A percentile compares a stretch with the other conserved stretches of the same genome.
Evolutionary conservation across 1,140 invertebrate species (phyloP).

Genomic region (Apis florea): DNA sequence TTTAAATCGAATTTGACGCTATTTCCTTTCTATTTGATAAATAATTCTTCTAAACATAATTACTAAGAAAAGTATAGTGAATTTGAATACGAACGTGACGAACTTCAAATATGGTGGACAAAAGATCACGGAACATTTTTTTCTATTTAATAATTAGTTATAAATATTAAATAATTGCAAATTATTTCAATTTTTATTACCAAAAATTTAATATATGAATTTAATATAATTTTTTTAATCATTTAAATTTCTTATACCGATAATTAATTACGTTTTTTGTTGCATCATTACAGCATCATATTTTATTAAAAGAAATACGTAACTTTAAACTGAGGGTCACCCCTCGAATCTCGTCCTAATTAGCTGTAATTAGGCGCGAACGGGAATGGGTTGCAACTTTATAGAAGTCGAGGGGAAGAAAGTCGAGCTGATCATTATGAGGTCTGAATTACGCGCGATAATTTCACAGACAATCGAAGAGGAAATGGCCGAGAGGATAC

Average conservation of each 20-base stretch:
- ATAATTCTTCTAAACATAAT: neutral
- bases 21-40: neutral
- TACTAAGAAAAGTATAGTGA: neutral
- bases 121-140: neutral
- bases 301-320: constrained; percentile 20
- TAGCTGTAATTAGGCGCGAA: constrained; percentile 61
- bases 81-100: neutral
- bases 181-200: neutral
- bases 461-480: constrained; percentile 71
- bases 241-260: neutral
- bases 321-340: constrained; percentile 15
- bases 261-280: neutral
- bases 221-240: neutral
- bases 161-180: neutral
- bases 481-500: constrained; percentile 60
- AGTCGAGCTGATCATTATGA: constrained; percentile 62
- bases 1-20: neutral
- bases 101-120: neutral
- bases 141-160: neutral
- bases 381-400: constrained; percentile 56
- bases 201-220: neutral
- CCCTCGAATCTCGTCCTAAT: constrained; percentile 57
- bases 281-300: neutral
- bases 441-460: constrained; percentile 65
- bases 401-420: constrained; percentile 56